A percentile compares a stretch with the other conserved stretches of the same genome.
Evolutionary conservation across 2,113 vertebrate genomes (phyloP).

Genomic region (Marmota monax): DNA sequence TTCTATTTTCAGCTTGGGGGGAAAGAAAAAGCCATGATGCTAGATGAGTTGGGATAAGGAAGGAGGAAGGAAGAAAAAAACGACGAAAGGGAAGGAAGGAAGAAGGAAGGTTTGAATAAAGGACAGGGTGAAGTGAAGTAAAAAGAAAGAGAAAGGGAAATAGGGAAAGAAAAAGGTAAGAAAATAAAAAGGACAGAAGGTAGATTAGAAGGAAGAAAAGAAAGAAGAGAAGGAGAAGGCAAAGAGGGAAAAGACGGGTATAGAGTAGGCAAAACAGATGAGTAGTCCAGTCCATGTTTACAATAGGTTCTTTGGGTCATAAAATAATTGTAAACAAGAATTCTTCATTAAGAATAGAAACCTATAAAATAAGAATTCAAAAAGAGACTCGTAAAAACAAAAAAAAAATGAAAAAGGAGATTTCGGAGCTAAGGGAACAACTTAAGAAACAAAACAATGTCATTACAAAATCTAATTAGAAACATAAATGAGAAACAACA

Average conservation of each 20-base stretch:
- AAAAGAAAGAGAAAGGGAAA: background rate
- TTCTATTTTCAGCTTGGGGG: background rate
- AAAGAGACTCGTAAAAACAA: background rate
- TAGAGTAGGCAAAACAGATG: background rate
- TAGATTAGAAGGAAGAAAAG: background rate
- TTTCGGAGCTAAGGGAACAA: slow-evolving; percentile 60
- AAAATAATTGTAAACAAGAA: slow-evolving; percentile 21
- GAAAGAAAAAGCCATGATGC: background rate
- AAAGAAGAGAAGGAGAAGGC: background rate
- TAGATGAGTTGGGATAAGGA: background rate
- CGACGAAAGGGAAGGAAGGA: no score
- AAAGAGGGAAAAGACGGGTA: background rate
- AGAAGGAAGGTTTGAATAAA: background rate
- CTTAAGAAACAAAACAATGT: slow-evolving; percentile 39
- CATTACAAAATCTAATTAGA: slow-evolving; percentile 57
- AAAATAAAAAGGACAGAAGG: background rate
- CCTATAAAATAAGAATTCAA: slow-evolving; percentile 41
- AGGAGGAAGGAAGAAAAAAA: background rate
- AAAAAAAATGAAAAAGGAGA: slow-evolving; percentile 15
- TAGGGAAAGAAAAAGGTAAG: background rate
- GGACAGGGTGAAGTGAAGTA: background rate
- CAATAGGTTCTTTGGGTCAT: background rate
- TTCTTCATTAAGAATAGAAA: slow-evolving; percentile 28
- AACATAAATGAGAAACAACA: slow-evolving; percentile 57
- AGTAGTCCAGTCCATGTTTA: background rate